Base-by-base conservation (phyloP, 2,113 vertebrate genomes). In the Malurus alboscapulatus region DNA sequence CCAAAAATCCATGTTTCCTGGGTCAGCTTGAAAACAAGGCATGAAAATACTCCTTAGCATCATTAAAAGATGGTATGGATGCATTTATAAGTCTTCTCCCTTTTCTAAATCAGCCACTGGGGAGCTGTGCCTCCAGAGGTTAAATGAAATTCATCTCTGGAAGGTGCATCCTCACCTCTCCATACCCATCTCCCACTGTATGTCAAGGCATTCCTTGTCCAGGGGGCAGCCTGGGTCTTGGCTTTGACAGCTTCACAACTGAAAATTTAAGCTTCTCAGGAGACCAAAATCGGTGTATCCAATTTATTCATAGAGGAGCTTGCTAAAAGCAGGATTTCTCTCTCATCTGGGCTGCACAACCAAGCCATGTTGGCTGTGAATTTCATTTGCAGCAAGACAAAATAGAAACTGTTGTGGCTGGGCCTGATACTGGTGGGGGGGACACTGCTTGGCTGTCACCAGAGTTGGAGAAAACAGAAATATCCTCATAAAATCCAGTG, bases 231-330 rank as follows among this genome's bases (percentile, higher is more conserved):
- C 44, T 79, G 44, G 11, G n/a, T 58, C 48, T 55, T 48, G 32
- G 38, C 50, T 75, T 72, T 26, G 44, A 29, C 42, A 77, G 21
- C 15, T 59, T 42, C 42, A 26, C 30, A 27, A 3, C 11, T 26
- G 32, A 14, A 54, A 36, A 34, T 78, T 17, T 34, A 59, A 90
- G 68, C 45, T 63, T 81, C 57, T 53, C 72, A 72, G 77, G 63
- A 93, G 59, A 17, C 55, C 75, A 75, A 68, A 53, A 67, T 68
- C 44, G 78, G 78, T 54, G 42, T 67, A 72, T 58, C 84, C 40
- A 47, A 62, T 94, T 95, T 95, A 95, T 90, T 92, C 84, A 81
- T 38, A 75, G 84, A 17, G 87, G 34, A 76, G 76, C 84, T 54
- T 54, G 19, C 59, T 54, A 18, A 65, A 65, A 32, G 30, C 48